Conservation (phyloP, 2,888 invertebrate genomes). For the Patella pellucida region DNA sequence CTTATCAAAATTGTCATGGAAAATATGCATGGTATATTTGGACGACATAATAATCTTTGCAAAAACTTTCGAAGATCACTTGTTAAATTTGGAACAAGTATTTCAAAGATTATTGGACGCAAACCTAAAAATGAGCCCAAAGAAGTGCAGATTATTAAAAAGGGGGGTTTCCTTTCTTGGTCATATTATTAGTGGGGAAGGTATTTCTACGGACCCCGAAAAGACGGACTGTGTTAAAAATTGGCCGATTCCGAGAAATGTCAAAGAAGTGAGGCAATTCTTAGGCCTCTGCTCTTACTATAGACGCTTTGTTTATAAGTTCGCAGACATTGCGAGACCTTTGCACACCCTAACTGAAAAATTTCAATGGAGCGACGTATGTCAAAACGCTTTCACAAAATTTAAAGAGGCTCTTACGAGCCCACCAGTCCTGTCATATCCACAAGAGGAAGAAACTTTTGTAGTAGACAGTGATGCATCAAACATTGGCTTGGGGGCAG, state of each 20-base stretch:
- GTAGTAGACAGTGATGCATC: background rate
- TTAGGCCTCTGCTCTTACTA: background rate
- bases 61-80: background rate
- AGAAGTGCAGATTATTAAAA: background rate
- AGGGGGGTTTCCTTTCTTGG: background rate
- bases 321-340: background rate
- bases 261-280: conserved; percentile 1
- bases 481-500: background rate
- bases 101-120: background rate
- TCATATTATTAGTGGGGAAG: background rate
- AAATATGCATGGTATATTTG: conserved; percentile 8
- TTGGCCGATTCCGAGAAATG: too few relatives aligned
- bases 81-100: background rate
- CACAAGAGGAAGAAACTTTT: background rate
- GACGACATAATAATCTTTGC: background rate
- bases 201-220: conserved; percentile 3
- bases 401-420: background rate
- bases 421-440: background rate
- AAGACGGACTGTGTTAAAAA: background rate
- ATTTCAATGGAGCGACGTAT: background rate
- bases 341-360: background rate
- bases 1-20: background rate
- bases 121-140: background rate
- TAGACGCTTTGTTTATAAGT: background rate
- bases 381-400: background rate